Percentiles rank a stretch among this genome's conserved stretches.
Conservation (phyloP, 1,140 invertebrate species). For the Drosophila arizonae region DNA sequence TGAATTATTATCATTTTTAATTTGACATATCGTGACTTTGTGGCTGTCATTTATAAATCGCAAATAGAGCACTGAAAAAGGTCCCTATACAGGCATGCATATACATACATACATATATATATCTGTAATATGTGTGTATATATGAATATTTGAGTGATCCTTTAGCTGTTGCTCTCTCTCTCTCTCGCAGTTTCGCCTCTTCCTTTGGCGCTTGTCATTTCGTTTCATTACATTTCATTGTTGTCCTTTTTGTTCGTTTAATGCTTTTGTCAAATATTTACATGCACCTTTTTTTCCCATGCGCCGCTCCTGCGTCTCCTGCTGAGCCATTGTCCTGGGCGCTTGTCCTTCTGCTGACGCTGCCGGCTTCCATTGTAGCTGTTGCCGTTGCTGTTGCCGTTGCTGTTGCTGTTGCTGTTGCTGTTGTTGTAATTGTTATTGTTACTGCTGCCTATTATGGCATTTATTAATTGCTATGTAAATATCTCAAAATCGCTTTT, state of each 20-base stretch:
- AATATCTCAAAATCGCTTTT: slow-evolving; percentile 57
- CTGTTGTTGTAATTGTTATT: slow-evolving; percentile 35
- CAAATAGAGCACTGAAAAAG: neutral
- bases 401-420: slow-evolving; percentile 5
- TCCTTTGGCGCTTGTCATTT: slow-evolving; percentile 64
- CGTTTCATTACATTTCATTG: slow-evolving; percentile 70
- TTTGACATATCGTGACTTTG: slow-evolving; percentile 62
- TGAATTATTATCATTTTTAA: slow-evolving; percentile 49
- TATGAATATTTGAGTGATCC: slow-evolving; percentile 9
- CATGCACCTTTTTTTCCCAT: slow-evolving; percentile 58
- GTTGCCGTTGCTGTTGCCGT: neutral
- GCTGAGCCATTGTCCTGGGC: slow-evolving; percentile 21
- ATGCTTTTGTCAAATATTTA: slow-evolving; percentile 72
- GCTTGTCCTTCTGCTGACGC: neutral
- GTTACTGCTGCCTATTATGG: slow-evolving; percentile 48
- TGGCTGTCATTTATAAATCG: slow-evolving; percentile 62
- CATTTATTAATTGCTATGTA: slow-evolving; percentile 73
- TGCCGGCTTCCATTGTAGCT: neutral
- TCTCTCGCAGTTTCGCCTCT: slow-evolving; percentile 1
- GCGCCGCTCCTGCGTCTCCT: slow-evolving; percentile 3
- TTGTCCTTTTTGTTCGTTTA: slow-evolving; percentile 70
- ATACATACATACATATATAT: neutral
- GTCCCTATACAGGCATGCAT: neutral
- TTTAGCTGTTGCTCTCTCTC: neutral
- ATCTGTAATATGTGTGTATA: neutral